Evolutionary conservation across 2,888 invertebrate species (phyloP), one percentile per base, ranked within the genome.

Genomic region (Tetragonula carbonaria): DNA sequence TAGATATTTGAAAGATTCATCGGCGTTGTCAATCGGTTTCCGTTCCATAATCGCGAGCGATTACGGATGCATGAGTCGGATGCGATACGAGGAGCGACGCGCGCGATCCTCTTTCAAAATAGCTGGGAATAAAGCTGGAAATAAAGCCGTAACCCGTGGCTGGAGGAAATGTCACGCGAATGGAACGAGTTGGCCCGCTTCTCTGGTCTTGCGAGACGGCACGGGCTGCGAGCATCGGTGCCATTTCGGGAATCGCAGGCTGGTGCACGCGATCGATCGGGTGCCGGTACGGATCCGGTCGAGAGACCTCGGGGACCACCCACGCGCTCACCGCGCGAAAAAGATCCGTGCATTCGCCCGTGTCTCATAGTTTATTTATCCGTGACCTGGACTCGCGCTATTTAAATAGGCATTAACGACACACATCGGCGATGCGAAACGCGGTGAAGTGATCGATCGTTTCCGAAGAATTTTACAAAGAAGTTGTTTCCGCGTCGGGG

Each of bases 351-450:
- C 78, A 71, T 76, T 68, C 84, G 59, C 57, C 57, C 84, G 63
- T 51, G 55, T 78, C 77, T 82, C 76, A 75, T 82, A 66, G 62
- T 67, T 87, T 86, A 85, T 87, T 87, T 80, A 82, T 62, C 66
- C 38, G 38, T 81, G 84, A 79, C 86, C 79, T 63, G 65, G 33
- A 8, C 45, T 57, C 38, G 33, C 70, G 33, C 70, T 33, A 18
- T 13, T 68, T 51, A 21, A 16, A 18, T 53, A 62, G 23, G 16
- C 62, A 16, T 23, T 62, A 62, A 62, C 57, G 57, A 14, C 2
- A n/a, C 13, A n/a, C 13, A 28, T 28, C 13, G 38, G 8, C 38
- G 57, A 57, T 57, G n/a, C n/a, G 57, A n/a, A 14, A 57, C 21
- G 13, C 13, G 21, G 14, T 16, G 3, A 5, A 18, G 8, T 63